phyloP scores from a whole-genome alignment of 2,113 vertebrate species.

The Nipponia nippon region DNA sequence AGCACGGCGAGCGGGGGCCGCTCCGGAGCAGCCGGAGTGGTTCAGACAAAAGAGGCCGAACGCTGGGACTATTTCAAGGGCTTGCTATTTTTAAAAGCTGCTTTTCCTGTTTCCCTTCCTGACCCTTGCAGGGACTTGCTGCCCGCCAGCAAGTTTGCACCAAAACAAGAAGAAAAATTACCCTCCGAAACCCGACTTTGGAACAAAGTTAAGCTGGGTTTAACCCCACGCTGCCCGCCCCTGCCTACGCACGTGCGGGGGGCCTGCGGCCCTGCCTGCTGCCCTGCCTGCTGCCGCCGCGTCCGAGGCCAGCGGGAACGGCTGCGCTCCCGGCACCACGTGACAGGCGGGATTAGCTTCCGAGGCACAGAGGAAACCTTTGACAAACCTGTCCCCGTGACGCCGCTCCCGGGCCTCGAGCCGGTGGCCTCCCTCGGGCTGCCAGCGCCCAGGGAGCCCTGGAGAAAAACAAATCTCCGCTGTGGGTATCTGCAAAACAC shows the following conservation, averaged over 20 bases:
- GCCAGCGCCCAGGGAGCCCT: background rate
- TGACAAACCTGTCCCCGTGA: background rate
- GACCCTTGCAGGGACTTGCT: background rate
- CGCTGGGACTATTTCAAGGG: background rate
- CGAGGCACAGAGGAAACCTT: background rate
- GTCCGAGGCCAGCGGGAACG: background rate
- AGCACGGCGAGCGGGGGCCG: background rate
- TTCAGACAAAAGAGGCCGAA: background rate
- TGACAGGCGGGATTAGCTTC: background rate
- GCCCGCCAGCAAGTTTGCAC: background rate
- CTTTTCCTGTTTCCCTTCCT: constrained; percentile 21
- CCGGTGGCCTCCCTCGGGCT: background rate
- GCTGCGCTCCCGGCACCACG: background rate
- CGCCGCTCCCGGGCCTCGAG: background rate
- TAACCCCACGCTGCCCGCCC: background rate
- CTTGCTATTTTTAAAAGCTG: constrained; percentile 6
- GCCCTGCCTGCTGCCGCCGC: background rate
- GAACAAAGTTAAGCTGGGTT: accelerated
- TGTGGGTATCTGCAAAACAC: accelerated
- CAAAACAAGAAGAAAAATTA: background rate
- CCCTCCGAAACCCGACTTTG: accelerated
- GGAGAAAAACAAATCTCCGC: accelerated
- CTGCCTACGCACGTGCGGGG: accelerated
- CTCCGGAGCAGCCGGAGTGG: background rate
- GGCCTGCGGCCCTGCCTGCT: background rate